phyloP scores from a whole-genome alignment of 2,888 invertebrate genomes.

The Melieria crassipennis region DNA sequence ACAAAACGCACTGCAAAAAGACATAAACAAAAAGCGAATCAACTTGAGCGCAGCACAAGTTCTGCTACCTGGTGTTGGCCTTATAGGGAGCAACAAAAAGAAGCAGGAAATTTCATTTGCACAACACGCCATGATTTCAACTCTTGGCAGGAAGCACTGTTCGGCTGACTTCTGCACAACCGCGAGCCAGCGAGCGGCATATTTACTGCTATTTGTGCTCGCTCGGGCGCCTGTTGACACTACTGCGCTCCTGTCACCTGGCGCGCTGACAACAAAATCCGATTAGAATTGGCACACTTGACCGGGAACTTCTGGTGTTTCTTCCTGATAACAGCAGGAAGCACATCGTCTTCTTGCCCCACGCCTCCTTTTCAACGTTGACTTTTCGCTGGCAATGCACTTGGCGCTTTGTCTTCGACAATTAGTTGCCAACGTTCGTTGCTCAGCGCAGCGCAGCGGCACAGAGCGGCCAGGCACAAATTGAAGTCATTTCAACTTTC shows the following conservation, averaged over 20 bases:
- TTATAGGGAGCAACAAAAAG: background rate
- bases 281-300: slow-evolving; percentile 50
- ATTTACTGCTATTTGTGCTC: too few relatives aligned
- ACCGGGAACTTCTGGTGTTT: slow-evolving; percentile 19
- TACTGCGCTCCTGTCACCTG: background rate
- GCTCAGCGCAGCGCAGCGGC: too few relatives aligned
- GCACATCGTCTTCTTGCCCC: background rate
- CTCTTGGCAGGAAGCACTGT: background rate
- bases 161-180: slow-evolving; percentile 11
- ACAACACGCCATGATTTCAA: slow-evolving; percentile 7
- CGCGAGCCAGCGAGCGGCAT: too few relatives aligned
- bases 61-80: too few relatives aligned
- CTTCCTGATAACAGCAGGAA: background rate
- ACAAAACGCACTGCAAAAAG: background rate
- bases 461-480: too few relatives aligned
- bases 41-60: background rate
- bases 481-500: too few relatives aligned
- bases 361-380: background rate
- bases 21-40: background rate
- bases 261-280: slow-evolving; percentile 55
- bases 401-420: background rate
- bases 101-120: slow-evolving; percentile 11
- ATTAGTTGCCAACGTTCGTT: background rate
- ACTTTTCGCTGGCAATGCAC: too few relatives aligned
- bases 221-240: too few relatives aligned